A percentile compares a stretch with the other conserved stretches of the same genome.
Conservation (phyloP, 92 coral and sea anemone genomes). For the Hydrozoanthus gracilis region DNA sequence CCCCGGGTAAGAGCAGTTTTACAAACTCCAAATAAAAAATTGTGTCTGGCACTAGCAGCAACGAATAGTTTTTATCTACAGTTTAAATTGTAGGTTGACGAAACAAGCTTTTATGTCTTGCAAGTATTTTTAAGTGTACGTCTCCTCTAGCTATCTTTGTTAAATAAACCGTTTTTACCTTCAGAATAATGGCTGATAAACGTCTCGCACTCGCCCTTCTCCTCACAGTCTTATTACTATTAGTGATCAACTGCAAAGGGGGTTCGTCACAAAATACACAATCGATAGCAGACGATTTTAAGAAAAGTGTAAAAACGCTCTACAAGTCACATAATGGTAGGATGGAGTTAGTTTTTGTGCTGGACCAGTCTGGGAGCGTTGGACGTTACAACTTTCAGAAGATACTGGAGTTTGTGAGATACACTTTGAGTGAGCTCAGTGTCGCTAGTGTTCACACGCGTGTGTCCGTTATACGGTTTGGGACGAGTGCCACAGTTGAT, state of each 20-base stretch:
- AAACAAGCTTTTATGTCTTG: too few species aligned
- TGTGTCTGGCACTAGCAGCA: too few species aligned
- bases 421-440: not conserved
- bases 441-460: conserved; percentile 6
- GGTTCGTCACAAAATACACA: not conserved
- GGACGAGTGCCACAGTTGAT: not conserved
- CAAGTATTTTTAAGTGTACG: too few species aligned
- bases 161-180: too few species aligned
- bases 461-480: conserved; percentile 27
- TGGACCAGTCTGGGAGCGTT: conserved; percentile 16
- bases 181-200: not conserved
- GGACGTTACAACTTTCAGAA: not conserved
- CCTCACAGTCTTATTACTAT: not conserved
- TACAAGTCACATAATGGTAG: not conserved
- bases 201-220: not conserved
- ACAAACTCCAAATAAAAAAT: too few species aligned
- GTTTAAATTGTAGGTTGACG: too few species aligned
- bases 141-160: too few species aligned
- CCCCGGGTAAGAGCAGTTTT: too few species aligned
- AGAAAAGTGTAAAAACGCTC: not conserved
- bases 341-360: conserved; percentile 28
- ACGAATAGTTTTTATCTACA: too few species aligned
- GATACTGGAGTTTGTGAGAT: not conserved
- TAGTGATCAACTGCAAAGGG: not conserved
- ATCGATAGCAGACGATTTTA: not conserved